Percentiles rank a stretch among this genome's conserved stretches.
Conservation (phyloP, 2,888 invertebrate species). For the Dusona sp. region DNA sequence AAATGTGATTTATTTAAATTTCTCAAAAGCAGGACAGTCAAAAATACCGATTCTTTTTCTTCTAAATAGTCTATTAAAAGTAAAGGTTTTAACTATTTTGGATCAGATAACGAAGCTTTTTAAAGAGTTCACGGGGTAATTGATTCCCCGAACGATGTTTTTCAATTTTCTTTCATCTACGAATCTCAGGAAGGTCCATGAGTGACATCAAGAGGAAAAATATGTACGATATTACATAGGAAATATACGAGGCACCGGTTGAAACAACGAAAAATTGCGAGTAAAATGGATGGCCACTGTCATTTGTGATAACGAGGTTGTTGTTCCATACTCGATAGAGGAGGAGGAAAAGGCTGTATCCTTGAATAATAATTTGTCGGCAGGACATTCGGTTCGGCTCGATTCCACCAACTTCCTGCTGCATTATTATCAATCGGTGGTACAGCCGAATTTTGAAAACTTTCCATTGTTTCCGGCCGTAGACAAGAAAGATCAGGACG, state of each 20-base stretch:
- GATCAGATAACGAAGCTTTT: not conserved
- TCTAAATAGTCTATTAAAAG: not conserved
- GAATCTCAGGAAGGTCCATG: slow-evolving; percentile 70
- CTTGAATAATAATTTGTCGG: slow-evolving; percentile 67
- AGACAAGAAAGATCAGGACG: slow-evolving; percentile 75
- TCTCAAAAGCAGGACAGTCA: not conserved
- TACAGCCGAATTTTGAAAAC: slow-evolving; percentile 73
- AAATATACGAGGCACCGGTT: slow-evolving; percentile 81
- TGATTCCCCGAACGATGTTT: not conserved
- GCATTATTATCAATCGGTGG: slow-evolving; percentile 76
- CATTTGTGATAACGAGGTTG: slow-evolving; percentile 79
- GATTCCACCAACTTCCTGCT: slow-evolving; percentile 78
- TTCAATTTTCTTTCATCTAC: slow-evolving; percentile 8
- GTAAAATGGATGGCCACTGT: slow-evolving; percentile 78
- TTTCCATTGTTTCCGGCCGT: slow-evolving; percentile 72
- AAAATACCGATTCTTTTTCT: not conserved
- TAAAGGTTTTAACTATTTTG: not conserved
- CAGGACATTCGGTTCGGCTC: slow-evolving; percentile 71
- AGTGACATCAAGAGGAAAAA: slow-evolving; percentile 75
- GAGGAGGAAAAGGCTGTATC: slow-evolving; percentile 70
- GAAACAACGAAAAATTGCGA: slow-evolving; percentile 78
- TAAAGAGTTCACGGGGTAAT: not conserved
- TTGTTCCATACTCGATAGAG: slow-evolving; percentile 73
- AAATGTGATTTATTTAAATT: not conserved
- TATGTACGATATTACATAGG: slow-evolving; percentile 78